Conservation (phyloP, 2,888 invertebrate genomes). For the Xestia ashworthii region DNA sequence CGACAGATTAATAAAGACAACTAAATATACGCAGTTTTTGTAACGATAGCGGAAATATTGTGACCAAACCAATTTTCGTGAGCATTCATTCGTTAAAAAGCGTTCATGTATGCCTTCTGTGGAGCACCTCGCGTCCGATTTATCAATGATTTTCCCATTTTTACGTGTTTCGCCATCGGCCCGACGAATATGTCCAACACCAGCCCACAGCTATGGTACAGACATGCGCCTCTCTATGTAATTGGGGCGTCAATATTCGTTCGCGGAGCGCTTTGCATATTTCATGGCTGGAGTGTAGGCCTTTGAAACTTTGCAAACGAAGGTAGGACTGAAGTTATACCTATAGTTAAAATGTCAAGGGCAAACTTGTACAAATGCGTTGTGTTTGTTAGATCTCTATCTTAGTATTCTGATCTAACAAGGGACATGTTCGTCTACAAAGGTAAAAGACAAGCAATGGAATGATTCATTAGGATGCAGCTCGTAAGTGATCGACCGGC, state of each 20-base stretch:
- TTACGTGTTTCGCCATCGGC: conserved; percentile 55
- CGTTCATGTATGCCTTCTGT: conserved; percentile 69
- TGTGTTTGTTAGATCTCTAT: conserved; percentile 31
- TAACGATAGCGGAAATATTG: conserved; percentile 52
- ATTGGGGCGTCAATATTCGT: conserved; percentile 82
- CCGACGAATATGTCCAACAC: conserved; percentile 60
- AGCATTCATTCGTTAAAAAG: conserved; percentile 72
- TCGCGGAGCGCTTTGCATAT: conserved; percentile 78
- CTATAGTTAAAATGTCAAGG: conserved; percentile 56
- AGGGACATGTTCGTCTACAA: conserved; percentile 30
- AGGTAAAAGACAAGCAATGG: conserved; percentile 19
- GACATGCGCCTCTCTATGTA: conserved; percentile 75
- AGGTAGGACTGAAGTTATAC: conserved; percentile 34
- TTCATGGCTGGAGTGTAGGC: conserved; percentile 71
- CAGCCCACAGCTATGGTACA: conserved; percentile 59
- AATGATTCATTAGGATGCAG: conserved; percentile 39
- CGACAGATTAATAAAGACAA: conserved; percentile 58
- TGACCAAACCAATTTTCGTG: conserved; percentile 71
- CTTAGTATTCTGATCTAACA: conserved; percentile 38
- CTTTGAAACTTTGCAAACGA: conserved; percentile 49
- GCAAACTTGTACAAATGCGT: conserved; percentile 38
- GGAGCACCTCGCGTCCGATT: conserved; percentile 69
- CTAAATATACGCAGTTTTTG: conserved; percentile 47
- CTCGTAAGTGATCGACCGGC: conserved; percentile 28
- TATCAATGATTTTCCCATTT: conserved; percentile 79